These are phyloP conservation scores for Platyscapa corneri DNA, from an alignment of 1,140 invertebrate genomes.

Conservation along the genomic window DNA sequence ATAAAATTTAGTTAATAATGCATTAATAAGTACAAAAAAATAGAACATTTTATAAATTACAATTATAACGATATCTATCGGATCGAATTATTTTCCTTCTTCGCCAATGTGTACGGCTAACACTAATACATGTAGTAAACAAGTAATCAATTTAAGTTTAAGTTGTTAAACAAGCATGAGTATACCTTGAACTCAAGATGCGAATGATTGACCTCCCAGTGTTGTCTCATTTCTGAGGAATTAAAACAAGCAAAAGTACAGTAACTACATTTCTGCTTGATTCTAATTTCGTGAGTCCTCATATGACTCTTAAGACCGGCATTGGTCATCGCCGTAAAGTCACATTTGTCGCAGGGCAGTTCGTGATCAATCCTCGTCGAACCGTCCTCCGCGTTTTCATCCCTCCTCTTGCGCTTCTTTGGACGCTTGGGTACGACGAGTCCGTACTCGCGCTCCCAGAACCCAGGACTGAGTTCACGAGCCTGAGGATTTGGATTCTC, in stretches of 20 bases:
- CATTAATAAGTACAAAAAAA: no score
- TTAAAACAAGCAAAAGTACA: slow-evolving; percentile 61
- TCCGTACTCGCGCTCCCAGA: slow-evolving; percentile 71
- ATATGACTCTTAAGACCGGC: slow-evolving; percentile 65
- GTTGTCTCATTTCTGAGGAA: slow-evolving; percentile 62
- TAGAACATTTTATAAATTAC: no score
- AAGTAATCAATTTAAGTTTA: not conserved
- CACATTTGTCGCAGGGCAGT: slow-evolving; percentile 62
- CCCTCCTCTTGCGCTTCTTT: slow-evolving; percentile 58
- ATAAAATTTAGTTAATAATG: not conserved
- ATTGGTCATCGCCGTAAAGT: slow-evolving; percentile 61
- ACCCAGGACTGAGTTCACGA: slow-evolving; percentile 63
- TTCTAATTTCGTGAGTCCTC: slow-evolving; percentile 58
- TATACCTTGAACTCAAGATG: slow-evolving; percentile 48
- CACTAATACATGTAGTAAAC: no score
- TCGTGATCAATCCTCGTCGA: slow-evolving; percentile 3
- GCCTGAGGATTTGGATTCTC: slow-evolving; percentile 58
- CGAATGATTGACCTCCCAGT: slow-evolving; percentile 66
- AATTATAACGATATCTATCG: no score
- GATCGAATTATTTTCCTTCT: no score
- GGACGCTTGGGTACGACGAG: slow-evolving; percentile 46
- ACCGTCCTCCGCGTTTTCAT: slow-evolving; percentile 15
- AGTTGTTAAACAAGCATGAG: not conserved
- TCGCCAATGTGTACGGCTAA: no score
- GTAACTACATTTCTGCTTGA: slow-evolving; percentile 62